phyloP scores from a whole-genome alignment of 92 coral and sea anemone species.

The Ricordea florida region DNA sequence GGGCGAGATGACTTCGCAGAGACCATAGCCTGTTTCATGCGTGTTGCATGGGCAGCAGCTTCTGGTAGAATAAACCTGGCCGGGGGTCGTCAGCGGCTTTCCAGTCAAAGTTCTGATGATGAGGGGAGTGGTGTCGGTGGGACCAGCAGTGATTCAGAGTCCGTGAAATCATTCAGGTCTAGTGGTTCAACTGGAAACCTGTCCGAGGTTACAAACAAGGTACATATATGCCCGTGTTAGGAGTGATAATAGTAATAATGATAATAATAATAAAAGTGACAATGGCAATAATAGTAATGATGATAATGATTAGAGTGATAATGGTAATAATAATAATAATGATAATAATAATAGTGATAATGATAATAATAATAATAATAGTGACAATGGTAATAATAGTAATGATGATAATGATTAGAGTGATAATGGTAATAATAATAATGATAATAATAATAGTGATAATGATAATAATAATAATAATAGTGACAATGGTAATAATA shows the following conservation, averaged over 20 bases:
- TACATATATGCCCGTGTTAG: background rate
- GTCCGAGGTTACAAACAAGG: constrained; percentile 86
- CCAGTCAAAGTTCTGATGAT: constrained; percentile 90
- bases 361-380: too few relatives aligned
- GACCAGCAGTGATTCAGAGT: constrained; percentile 81
- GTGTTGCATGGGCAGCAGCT: constrained; percentile 97
- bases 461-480: too few relatives aligned
- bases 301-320: too few relatives aligned
- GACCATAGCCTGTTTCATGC: constrained; percentile 90
- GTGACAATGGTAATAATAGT: too few relatives aligned
- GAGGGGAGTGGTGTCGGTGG: constrained; percentile 70
- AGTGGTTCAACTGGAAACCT: constrained; percentile 56
- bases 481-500: too few relatives aligned
- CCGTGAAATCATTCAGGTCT: constrained; percentile 81
- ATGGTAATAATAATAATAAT: too few relatives aligned
- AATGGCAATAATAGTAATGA: too few relatives aligned
- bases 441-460: too few relatives aligned
- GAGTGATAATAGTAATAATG: background rate
- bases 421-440: too few relatives aligned
- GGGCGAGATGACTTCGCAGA: constrained; percentile 92
- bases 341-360: too few relatives aligned
- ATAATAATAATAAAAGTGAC: too few relatives aligned
- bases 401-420: too few relatives aligned
- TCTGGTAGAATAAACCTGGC: constrained; percentile 87
- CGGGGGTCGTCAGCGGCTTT: constrained; percentile 88